Evolutionary conservation across 2,113 vertebrate species (phyloP).

Genomic region (Nicator chloris): DNA sequence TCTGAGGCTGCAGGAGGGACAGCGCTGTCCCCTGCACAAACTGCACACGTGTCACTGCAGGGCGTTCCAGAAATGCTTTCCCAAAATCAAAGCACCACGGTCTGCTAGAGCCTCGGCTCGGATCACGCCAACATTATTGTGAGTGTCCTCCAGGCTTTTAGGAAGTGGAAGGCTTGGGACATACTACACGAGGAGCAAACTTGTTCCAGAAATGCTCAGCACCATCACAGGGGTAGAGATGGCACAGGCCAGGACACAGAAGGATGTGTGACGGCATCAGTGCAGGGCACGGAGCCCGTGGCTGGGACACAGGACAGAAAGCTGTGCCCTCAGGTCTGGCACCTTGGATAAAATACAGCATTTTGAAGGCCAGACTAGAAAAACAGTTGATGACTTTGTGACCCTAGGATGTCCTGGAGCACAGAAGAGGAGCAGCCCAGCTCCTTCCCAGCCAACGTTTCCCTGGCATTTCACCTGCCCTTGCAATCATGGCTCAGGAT

Average conservation of each 20-base stretch:
- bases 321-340: background rate
- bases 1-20: no score
- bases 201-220: background rate
- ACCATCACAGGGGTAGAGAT: background rate
- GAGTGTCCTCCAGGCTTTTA: background rate
- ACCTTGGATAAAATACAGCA: background rate
- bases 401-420: background rate
- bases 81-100: background rate
- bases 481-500: background rate
- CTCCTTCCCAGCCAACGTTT: rapidly evolving
- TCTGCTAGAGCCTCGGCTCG: background rate
- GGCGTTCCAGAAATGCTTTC: background rate
- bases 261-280: background rate
- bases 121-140: rapidly evolving
- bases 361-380: background rate
- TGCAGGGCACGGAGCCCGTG: background rate
- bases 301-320: background rate
- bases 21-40: background rate
- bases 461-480: background rate
- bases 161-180: background rate
- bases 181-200: background rate
- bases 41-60: rapidly evolving
- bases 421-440: background rate
- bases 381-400: background rate
- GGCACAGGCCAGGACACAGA: background rate